Base-by-base conservation (phyloP, 2,797 vertebrate species). In the Sarcophilus harrisii region DNA sequence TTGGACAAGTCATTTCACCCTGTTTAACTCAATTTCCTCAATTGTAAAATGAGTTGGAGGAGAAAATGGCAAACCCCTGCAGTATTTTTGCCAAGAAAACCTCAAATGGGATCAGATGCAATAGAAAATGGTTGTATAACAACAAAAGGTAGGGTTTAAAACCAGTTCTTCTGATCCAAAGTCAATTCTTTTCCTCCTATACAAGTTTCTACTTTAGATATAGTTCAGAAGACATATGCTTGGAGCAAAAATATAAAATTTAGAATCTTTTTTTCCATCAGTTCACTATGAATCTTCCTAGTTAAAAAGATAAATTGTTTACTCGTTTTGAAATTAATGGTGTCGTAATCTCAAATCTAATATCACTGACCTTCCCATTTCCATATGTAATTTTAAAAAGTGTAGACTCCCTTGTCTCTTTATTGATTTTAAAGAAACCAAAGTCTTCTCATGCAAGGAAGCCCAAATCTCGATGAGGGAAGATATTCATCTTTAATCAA, bases 401-500 rank as follows among this genome's bases (percentile, higher is more conserved):
- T 27, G 73, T 24, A 87, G 73, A 27, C 3, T 49, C 38, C 0
- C 30, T 90, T n/a, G 28, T 54, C 90, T 92, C n/a, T 9, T 58
- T 58, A 58, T 62, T 10, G 16, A 96, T 93, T 95, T 57, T 58
- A 57, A 58, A 95, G 3, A 93, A 94, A 87, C 3, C 92, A 96
- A 57, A 93, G 32, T 95, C 93, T 95, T 96, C 45, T 0, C 0
- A 93, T 52, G 87, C 0, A 92, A 18, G 92, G 87, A 93, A 96
- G 91, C 24, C 73, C 29, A 0, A 94, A 29, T 93, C 58, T 81
- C 96, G 6, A 95, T 93, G 81, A 96, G 89, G 59, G 95, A 95
- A 55, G 45, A 27, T 81, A 91, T 60, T 93, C 81, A 96, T 96
- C 90, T 91, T 12, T 73, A 92, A 92, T 59, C 95, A 95, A 90